Conservation (phyloP, 2,888 invertebrate species). For the Zygothrica quintamaculata region DNA sequence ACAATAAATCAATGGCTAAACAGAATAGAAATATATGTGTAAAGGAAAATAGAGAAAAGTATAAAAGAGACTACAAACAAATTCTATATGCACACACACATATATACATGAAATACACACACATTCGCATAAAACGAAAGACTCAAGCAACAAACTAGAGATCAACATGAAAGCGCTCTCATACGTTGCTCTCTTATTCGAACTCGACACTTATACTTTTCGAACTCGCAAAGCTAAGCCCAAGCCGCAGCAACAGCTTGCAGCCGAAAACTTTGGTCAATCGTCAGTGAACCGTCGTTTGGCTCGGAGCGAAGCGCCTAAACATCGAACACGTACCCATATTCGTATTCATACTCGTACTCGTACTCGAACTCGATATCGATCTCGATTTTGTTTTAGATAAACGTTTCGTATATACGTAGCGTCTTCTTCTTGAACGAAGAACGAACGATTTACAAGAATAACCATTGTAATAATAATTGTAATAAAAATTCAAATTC, state of each 20-base stretch:
- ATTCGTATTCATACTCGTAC: not conserved
- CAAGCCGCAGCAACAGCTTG: constrained; percentile 44
- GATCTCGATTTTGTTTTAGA: constrained; percentile 28
- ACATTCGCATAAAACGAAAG: constrained; percentile 60
- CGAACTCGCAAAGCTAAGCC: constrained; percentile 39
- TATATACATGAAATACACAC: too few relatives aligned
- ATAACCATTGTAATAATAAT: not conserved
- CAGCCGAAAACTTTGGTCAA: constrained; percentile 64
- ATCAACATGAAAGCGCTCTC: constrained; percentile 13
- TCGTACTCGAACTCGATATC: constrained; percentile 13
- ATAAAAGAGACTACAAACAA: constrained; percentile 8
- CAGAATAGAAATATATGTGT: constrained; percentile 12
- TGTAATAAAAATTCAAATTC: too few relatives aligned
- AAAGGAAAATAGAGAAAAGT: constrained; percentile 19
- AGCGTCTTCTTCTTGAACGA: constrained; percentile 65
- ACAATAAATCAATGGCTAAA: constrained; percentile 74
- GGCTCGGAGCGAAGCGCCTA: constrained; percentile 53
- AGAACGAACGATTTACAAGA: constrained; percentile 76
- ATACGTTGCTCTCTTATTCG: constrained; percentile 30
- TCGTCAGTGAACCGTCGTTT: constrained; percentile 76
- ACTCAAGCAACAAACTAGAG: constrained; percentile 65
- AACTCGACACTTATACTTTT: constrained; percentile 44
- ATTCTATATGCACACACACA: constrained; percentile 57
- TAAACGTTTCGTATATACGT: constrained; percentile 15
- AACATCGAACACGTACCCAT: too few relatives aligned